These are phyloP conservation scores for Bombus pascuorum DNA, from an alignment of 1,140 invertebrate species.

Conservation along the genomic window DNA sequence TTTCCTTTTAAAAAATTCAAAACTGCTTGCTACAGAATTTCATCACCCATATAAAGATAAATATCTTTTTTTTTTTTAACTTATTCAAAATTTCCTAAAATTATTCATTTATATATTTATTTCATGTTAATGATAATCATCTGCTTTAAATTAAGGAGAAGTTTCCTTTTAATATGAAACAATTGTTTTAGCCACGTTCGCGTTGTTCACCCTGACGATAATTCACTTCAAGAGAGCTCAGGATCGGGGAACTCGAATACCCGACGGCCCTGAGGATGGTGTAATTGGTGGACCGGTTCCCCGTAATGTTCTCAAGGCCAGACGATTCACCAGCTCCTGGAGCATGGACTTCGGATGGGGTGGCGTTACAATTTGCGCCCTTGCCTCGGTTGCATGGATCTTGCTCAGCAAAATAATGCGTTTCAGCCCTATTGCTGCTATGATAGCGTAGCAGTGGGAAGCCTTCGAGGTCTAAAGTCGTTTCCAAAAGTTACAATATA, in stretches of 20 bases:
- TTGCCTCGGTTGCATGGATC: constrained; percentile 92
- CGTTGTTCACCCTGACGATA: constrained; percentile 93
- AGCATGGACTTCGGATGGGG: constrained; percentile 92
- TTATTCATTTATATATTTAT: neutral
- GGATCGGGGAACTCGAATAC: constrained; percentile 82
- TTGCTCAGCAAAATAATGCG: constrained; percentile 94
- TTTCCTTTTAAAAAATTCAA: neutral
- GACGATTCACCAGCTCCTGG: constrained; percentile 91
- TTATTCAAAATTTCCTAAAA: neutral
- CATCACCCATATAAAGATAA: neutral
- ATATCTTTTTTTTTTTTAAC: neutral
- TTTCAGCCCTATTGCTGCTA: constrained; percentile 90
- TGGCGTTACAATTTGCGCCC: constrained; percentile 89
- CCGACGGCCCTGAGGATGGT: constrained; percentile 87
- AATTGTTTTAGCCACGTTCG: constrained; percentile 89
- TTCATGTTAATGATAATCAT: neutral
- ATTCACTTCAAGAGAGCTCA: constrained; percentile 94
- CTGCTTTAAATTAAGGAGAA: neutral
- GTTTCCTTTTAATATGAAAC: neutral
- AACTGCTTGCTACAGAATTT: neutral
- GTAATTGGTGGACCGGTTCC: constrained; percentile 84
- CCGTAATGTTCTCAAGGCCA: constrained; percentile 83
- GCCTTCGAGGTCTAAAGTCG: constrained; percentile 73
- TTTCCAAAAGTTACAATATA: constrained; percentile 47
- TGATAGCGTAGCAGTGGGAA: constrained; percentile 85